Evolutionary conservation across 2,797 vertebrate species (phyloP).

Genomic region (Furcifer pardalis): DNA sequence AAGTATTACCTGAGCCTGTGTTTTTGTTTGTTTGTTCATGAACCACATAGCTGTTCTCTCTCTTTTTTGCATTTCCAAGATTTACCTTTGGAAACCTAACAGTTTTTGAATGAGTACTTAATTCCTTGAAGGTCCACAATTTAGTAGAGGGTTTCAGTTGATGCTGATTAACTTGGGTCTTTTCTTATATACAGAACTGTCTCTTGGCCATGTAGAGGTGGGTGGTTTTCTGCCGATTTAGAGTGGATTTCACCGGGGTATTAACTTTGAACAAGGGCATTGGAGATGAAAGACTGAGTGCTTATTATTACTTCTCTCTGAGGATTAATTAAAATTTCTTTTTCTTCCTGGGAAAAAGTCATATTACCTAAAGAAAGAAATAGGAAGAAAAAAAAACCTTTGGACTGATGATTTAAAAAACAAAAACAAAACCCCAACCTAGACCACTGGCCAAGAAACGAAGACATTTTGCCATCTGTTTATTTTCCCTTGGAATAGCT

Average conservation of each 20-base stretch:
- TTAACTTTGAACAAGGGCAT: conserved; percentile 18
- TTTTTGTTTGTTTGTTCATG: too few species aligned
- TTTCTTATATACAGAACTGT: background rate
- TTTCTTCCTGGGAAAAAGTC: conserved; percentile 32
- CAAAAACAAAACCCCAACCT: too few species aligned
- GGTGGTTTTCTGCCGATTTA: conserved; percentile 20
- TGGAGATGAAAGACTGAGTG: conserved; percentile 35
- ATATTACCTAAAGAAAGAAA: conserved; percentile 14
- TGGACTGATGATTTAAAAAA: conserved; percentile 43
- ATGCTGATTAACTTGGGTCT: background rate
- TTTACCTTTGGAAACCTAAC: background rate
- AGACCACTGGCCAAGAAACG: conserved; percentile 29
- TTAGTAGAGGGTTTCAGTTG: background rate
- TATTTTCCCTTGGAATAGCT: conserved; percentile 52
- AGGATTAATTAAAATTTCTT: conserved; percentile 56
- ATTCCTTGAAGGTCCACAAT: background rate
- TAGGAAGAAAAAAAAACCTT: background rate
- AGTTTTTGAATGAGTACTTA: conserved; percentile 2
- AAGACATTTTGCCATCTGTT: conserved; percentile 49
- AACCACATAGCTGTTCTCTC: too few species aligned
- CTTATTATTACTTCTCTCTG: conserved; percentile 38
- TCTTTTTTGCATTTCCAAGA: background rate
- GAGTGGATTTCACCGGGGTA: conserved; percentile 47
- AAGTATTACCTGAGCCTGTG: too few species aligned
- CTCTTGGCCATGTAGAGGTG: background rate